Evolutionary conservation across 2,113 vertebrate species (phyloP).

Genomic region (Osmerus eperlanus): DNA sequence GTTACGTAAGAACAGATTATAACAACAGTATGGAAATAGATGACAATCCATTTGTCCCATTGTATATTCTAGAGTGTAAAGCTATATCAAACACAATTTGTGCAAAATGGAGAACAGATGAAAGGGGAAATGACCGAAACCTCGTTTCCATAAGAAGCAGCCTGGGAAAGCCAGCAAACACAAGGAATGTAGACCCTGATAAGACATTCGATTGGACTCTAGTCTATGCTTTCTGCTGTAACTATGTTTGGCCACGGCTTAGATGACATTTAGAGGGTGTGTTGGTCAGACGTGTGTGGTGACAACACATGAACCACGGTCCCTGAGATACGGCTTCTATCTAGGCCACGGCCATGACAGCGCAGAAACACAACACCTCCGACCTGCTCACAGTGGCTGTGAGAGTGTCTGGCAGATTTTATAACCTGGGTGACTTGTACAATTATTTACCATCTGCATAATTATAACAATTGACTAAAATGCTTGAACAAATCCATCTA

Average conservation of each 20-base stretch:
- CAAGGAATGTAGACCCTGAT: neutral
- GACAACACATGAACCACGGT: neutral
- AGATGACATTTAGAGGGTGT: neutral
- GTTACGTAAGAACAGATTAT: too few relatives aligned
- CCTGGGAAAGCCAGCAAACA: neutral
- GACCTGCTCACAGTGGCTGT: neutral
- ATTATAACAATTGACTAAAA: too few relatives aligned
- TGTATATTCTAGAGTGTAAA: too few relatives aligned
- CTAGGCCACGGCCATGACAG: neutral
- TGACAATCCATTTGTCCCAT: too few relatives aligned
- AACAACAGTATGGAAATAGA: too few relatives aligned
- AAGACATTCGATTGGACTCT: neutral
- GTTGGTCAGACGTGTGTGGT: neutral
- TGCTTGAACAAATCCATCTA: too few relatives aligned
- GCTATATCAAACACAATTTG: too few relatives aligned
- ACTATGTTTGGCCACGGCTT: conserved; percentile 1
- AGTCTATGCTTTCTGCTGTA: neutral
- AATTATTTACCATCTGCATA: too few relatives aligned
- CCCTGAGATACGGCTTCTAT: neutral
- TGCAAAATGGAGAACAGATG: too few relatives aligned
- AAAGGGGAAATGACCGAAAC: neutral
- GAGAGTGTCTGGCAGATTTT: too few relatives aligned
- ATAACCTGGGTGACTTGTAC: too few relatives aligned
- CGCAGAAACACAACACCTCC: neutral
- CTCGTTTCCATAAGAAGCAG: neutral